Conservation (phyloP, 2,797 vertebrate species). For the Odontamblyopus rebecca region DNA sequence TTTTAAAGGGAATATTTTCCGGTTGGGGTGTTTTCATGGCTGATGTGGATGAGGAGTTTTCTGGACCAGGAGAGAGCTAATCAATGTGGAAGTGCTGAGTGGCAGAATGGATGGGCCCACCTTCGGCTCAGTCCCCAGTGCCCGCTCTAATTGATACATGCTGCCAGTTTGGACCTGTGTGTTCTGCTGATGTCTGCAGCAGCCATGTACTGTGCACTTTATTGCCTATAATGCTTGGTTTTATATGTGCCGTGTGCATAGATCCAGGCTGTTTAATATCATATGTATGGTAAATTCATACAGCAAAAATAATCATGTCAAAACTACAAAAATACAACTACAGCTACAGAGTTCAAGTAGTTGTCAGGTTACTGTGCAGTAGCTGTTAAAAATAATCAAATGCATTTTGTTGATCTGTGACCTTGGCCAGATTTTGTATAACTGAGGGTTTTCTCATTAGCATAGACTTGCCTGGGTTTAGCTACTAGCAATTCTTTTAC, state of each 20-base stretch:
- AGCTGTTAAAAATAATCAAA: slow-evolving; percentile 15
- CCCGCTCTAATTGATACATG: slow-evolving; percentile 65
- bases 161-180: slow-evolving; percentile 53
- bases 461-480: slow-evolving; percentile 8
- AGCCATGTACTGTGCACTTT: slow-evolving; percentile 27
- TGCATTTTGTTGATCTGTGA: slow-evolving; percentile 18
- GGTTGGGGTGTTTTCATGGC: slow-evolving; percentile 62
- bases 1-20: slow-evolving; percentile 66
- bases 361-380: slow-evolving; percentile 17
- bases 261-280: slow-evolving; percentile 8
- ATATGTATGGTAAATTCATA: not conserved
- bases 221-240: slow-evolving; percentile 21
- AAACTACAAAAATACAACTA: not conserved
- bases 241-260: slow-evolving; percentile 14
- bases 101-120: slow-evolving; percentile 58
- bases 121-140: slow-evolving; percentile 54
- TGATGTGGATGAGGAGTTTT: slow-evolving; percentile 42
- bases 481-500: not conserved
- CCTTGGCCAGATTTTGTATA: slow-evolving; percentile 18
- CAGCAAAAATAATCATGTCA: not conserved
- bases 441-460: slow-evolving; percentile 4
- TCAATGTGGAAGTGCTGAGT: slow-evolving; percentile 73
- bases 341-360: slow-evolving; percentile 8
- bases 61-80: slow-evolving; percentile 63
- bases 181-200: slow-evolving; percentile 64